Conservation (phyloP, 1,140 invertebrate species). For the Drosophila cardini region DNA sequence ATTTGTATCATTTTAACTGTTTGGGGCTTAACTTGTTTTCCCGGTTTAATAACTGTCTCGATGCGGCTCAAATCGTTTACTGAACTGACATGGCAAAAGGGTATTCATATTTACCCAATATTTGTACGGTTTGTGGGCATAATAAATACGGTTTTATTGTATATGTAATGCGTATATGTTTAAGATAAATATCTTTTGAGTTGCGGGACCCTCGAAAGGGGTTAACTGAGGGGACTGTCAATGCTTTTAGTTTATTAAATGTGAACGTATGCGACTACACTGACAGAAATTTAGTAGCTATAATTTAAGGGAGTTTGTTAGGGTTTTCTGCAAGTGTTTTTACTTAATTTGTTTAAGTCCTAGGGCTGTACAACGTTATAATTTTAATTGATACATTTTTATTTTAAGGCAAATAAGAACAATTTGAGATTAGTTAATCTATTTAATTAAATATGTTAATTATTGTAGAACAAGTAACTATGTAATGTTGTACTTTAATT, state of each 20-base stretch:
- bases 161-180: slow-evolving; percentile 68
- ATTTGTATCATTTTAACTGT: slow-evolving; percentile 64
- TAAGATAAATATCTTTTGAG: slow-evolving; percentile 78
- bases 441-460: no score
- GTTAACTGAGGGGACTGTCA: slow-evolving; percentile 29
- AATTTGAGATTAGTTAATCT: no score
- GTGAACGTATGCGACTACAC: slow-evolving; percentile 44
- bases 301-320: no score
- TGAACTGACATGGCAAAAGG: slow-evolving; percentile 34
- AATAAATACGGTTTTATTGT: slow-evolving; percentile 63
- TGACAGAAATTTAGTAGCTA: slow-evolving; percentile 26
- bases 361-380: no score
- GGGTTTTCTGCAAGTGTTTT: no score
- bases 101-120: slow-evolving; percentile 49
- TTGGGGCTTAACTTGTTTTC: neutral
- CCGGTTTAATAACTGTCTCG: slow-evolving; percentile 30
- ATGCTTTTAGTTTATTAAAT: slow-evolving; percentile 82
- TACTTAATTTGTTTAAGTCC: no score
- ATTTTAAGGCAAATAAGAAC: no score
- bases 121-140: slow-evolving; percentile 48
- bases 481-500: no score
- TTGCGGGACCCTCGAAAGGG: slow-evolving; percentile 17
- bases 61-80: slow-evolving; percentile 26
- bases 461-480: no score
- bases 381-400: no score